phyloP scores from a whole-genome alignment of 2,113 vertebrate species.

The Cyphomyrus plagiostoma region DNA sequence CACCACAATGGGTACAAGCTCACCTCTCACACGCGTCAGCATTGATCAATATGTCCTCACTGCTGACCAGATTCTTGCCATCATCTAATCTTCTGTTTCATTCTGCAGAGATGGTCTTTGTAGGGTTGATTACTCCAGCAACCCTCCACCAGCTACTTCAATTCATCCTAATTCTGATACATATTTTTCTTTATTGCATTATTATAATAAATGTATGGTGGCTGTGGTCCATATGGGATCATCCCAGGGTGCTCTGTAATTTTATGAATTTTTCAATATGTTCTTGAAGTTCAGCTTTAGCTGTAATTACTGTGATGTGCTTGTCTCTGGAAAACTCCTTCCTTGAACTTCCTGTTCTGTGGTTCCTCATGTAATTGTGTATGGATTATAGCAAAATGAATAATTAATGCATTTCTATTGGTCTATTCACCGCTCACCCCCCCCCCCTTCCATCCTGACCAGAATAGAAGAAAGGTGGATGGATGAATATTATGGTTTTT shows the following conservation, averaged over 20 bases:
- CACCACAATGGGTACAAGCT: background rate
- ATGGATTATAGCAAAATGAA: background rate
- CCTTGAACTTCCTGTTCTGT: background rate
- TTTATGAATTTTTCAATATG: background rate
- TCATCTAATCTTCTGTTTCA: background rate
- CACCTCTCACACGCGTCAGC: background rate
- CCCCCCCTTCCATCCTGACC: background rate
- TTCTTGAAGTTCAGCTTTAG: background rate
- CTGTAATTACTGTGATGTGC: background rate
- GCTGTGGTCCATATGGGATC: background rate
- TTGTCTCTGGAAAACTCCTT: background rate
- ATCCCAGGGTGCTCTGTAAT: background rate
- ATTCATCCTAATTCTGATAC: background rate
- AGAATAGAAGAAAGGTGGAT: background rate
- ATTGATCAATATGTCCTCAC: background rate
- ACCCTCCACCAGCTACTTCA: background rate
- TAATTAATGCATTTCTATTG: slow-evolving; percentile 1
- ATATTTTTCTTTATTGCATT: background rate
- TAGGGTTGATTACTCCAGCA: background rate
- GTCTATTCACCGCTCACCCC: background rate
- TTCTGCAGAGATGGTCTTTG: background rate
- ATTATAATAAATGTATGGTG: background rate
- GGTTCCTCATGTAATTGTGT: background rate
- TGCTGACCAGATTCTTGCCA: background rate
- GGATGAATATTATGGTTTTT: background rate